These are phyloP conservation scores for Lanistes nyassanus DNA, from an alignment of 1,140 invertebrate genomes.

Conservation along the genomic window DNA sequence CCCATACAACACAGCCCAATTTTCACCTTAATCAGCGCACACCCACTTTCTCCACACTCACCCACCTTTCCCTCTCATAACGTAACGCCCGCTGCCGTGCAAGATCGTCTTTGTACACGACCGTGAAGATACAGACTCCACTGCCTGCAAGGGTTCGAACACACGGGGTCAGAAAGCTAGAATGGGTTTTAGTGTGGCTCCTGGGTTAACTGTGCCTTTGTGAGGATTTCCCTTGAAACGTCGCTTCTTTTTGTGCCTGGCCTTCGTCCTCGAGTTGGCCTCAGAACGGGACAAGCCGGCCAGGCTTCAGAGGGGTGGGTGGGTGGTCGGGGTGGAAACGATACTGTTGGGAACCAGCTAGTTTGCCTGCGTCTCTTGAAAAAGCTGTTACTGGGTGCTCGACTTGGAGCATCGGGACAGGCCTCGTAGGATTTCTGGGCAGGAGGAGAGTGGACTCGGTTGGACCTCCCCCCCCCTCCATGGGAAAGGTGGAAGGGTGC, in stretches of 20 bases:
- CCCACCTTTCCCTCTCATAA: no score
- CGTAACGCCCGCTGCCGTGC: no score
- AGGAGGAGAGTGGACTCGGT: neutral
- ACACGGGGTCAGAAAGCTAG: no score
- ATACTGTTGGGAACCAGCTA: neutral
- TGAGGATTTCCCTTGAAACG: neutral
- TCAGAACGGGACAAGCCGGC: no score
- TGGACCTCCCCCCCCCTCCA: neutral
- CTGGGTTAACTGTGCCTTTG: neutral
- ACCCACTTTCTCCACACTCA: no score
- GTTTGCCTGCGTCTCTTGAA: neutral
- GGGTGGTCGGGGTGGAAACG: neutral
- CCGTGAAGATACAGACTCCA: no score
- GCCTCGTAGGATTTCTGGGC: neutral
- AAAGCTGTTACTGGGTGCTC: neutral
- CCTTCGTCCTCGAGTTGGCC: neutral
- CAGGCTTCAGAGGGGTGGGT: neutral
- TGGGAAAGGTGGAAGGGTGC: no score
- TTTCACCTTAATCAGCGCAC: no score
- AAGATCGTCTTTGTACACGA: no score
- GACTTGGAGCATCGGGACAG: neutral
- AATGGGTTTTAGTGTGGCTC: neutral
- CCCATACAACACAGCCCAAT: no score
- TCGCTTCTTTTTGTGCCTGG: neutral
- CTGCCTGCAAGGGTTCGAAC: no score